Evolutionary conservation across 2,113 vertebrate species (phyloP).

Genomic region (Hydrochoerus hydrochaeris): DNA sequence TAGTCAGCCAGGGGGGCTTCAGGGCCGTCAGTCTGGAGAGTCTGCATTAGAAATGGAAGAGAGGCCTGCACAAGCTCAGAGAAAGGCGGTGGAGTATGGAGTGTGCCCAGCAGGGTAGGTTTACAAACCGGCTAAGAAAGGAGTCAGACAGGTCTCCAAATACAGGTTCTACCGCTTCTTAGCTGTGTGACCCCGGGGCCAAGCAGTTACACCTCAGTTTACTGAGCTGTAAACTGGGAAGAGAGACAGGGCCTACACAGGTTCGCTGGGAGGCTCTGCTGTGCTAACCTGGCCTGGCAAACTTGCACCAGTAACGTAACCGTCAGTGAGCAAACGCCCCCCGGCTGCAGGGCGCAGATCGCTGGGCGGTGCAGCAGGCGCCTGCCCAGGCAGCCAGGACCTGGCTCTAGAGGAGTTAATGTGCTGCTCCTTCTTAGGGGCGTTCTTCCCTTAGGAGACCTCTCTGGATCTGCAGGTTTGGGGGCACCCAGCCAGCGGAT

Average conservation of each 20-base stretch:
- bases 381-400: background rate
- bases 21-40: background rate
- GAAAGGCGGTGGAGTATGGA: background rate
- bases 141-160: background rate
- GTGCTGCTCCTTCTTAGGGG: background rate
- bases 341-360: background rate
- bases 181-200: background rate
- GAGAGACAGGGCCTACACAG: background rate
- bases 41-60: background rate
- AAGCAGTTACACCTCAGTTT: background rate
- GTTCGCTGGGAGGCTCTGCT: background rate
- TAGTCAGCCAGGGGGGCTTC: background rate
- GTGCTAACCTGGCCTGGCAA: background rate
- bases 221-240: slow-evolving; percentile 6
- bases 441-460: background rate
- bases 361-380: background rate
- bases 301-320: background rate
- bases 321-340: background rate
- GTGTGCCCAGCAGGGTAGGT: background rate
- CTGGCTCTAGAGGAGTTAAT: background rate
- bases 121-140: background rate
- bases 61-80: background rate
- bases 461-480: accelerated
- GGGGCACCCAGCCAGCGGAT: background rate
- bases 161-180: background rate